Base-by-base conservation (phyloP, 2,113 vertebrate species). In the Atlantisia rogersi region DNA sequence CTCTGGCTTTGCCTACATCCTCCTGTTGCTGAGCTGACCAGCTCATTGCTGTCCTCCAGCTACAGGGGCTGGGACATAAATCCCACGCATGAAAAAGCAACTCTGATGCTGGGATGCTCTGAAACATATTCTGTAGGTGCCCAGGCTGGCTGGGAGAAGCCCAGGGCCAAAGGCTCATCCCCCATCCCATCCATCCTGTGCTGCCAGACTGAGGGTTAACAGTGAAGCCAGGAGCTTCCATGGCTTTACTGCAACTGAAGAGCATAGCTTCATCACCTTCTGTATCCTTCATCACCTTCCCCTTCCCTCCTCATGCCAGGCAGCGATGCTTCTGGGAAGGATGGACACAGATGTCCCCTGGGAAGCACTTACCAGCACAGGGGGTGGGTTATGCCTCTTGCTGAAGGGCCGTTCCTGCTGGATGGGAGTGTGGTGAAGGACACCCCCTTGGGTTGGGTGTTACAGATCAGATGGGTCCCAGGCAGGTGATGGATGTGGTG, bases 401-500 rank as follows among this genome's bases (percentile, higher is more conserved):
- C 18, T 22, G 19, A 58, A 58, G 40, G 52, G 40, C 39, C 37
- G 9, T 4, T 80, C n/a, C 46, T 31, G 78, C 44, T 2, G 4
- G 26, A 24, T 4, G 0, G 50, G 53, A 68, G 40, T 2, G 4
- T 7, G 12, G 18, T 35, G 52, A 35, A 11, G 1, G 32, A 31
- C 19, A 11, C 55, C 24, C 39, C 6, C 0, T 13, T 24, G 19
- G 11, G 14, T 56, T 50, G 4, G 8, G 12, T 11, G 14, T 32
- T 31, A 63, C 24, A 15, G 75, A 14, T 19, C 14, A 3, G 17
- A 17, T 3, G 15, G 37, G 13, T 37, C n/a, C 8, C 19, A 18
- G 44, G 20, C n/a, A 6, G 14, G 74, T 26, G 21, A 8, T 1
- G 44, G 58, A 16, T 2, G 1, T 3, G 9, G 22, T 0, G 5